These are phyloP conservation scores for Choristoneura fumiferana DNA, from an alignment of 1,140 invertebrate genomes.

Conservation along the genomic window DNA sequence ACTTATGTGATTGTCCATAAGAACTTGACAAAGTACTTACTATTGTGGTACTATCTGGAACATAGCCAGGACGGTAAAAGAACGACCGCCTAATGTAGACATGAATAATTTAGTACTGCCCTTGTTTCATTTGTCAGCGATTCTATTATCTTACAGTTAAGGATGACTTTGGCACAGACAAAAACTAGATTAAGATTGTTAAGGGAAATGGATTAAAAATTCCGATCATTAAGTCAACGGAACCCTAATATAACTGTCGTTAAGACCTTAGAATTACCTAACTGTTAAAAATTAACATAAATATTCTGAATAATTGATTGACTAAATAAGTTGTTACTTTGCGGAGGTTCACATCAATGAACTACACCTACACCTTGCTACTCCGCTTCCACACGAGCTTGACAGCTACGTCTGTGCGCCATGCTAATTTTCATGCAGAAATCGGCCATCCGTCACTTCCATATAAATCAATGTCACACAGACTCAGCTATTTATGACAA, in stretches of 20 bases:
- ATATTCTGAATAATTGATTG: background rate
- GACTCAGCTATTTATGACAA: no score
- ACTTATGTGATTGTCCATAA: background rate
- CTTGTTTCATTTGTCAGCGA: background rate
- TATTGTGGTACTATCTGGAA: no score
- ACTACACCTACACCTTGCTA: background rate
- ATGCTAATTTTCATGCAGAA: no score
- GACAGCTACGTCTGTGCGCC: no score
- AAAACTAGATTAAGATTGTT: background rate
- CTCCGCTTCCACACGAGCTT: no score
- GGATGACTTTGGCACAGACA: background rate
- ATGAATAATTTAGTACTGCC: background rate
- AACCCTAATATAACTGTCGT: background rate
- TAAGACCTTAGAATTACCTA: background rate
- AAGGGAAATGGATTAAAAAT: background rate
- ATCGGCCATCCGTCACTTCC: no score
- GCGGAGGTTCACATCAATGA: background rate
- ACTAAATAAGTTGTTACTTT: background rate
- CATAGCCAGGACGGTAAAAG: background rate
- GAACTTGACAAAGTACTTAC: no score
- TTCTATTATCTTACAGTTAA: background rate
- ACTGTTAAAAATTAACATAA: no score
- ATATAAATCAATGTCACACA: no score
- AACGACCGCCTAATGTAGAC: constrained; percentile 7
- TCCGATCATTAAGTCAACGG: background rate